phyloP scores from a whole-genome alignment of 2,113 vertebrate genomes.

The Apodemus speciosus region DNA sequence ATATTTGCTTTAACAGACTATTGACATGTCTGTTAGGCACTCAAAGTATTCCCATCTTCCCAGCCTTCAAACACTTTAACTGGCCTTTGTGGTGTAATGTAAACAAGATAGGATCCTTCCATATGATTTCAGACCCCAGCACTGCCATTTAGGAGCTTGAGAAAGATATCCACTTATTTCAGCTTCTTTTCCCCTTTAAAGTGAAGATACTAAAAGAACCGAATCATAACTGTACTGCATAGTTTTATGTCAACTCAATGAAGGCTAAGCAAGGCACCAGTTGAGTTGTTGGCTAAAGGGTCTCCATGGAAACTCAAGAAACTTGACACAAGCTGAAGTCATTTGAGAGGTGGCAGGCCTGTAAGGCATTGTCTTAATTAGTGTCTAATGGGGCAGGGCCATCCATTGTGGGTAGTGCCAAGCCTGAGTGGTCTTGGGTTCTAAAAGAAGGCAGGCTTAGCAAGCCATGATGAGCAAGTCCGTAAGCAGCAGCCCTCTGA shows the following conservation, averaged over 20 bases:
- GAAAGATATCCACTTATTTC: neutral
- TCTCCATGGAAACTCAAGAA: too few relatives aligned
- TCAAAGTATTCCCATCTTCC: slow-evolving; percentile 37
- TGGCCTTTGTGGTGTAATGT: neutral
- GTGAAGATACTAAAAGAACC: neutral
- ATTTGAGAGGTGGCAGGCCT: neutral
- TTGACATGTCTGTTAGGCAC: slow-evolving; percentile 38
- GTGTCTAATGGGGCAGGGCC: neutral
- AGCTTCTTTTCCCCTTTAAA: slow-evolving; percentile 11
- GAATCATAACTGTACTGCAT: neutral
- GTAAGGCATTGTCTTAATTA: neutral
- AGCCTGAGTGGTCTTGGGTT: neutral
- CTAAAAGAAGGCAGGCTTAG: neutral
- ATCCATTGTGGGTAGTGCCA: neutral
- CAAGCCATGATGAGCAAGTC: too few relatives aligned
- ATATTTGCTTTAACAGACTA: slow-evolving; percentile 53
- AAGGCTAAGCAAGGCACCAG: too few relatives aligned
- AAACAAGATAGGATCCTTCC: slow-evolving; percentile 28
- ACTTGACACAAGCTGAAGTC: neutral
- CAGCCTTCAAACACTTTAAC: slow-evolving; percentile 41
- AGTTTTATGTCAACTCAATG: neutral
- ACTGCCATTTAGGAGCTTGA: neutral
- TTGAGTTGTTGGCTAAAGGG: too few relatives aligned
- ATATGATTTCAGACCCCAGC: neutral
- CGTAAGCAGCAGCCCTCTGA: neutral